Percentiles rank a stretch among this genome's conserved stretches.
These are phyloP conservation scores for Pachycephala philippinensis DNA, from an alignment of 2,113 vertebrate genomes.

Conservation along the genomic window DNA sequence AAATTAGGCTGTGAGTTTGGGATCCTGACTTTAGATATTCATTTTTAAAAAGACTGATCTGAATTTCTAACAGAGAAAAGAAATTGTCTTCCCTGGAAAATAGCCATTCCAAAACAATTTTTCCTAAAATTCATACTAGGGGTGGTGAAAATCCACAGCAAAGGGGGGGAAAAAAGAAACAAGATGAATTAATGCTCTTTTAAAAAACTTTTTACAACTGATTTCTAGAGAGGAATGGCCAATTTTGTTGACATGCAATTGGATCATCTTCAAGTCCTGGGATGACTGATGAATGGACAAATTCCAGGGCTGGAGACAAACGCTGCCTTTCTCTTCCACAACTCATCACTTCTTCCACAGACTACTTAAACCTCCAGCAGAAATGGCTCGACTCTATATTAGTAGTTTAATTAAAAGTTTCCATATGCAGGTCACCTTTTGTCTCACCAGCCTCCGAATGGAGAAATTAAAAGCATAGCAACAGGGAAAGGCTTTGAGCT, in stretches of 20 bases:
- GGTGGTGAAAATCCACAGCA: constrained; percentile 23
- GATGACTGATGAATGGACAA: constrained; percentile 11
- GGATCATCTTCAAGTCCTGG: constrained; percentile 29
- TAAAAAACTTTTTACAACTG: constrained; percentile 30
- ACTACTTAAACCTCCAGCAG: background rate
- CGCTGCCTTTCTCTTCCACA: background rate
- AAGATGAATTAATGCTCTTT: constrained; percentile 26
- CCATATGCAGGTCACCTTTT: background rate
- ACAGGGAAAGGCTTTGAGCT: constrained; percentile 39
- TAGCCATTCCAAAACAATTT: constrained; percentile 8
- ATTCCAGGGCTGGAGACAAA: constrained; percentile 28
- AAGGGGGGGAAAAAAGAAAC: background rate
- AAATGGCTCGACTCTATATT: background rate
- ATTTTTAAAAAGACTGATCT: background rate
- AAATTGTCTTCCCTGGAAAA: background rate
- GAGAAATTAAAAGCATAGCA: background rate
- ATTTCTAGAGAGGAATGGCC: constrained; percentile 44
- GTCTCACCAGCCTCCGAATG: background rate
- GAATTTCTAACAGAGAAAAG: background rate
- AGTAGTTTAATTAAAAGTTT: constrained; percentile 62
- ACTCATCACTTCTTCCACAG: constrained; percentile 24
- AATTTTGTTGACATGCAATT: constrained; percentile 5
- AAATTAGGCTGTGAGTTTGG: background rate
- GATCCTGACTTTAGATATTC: background rate
- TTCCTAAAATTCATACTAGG: background rate